Base-by-base conservation (phyloP, 1,140 invertebrate species). In the Orchestia grillus region DNA sequence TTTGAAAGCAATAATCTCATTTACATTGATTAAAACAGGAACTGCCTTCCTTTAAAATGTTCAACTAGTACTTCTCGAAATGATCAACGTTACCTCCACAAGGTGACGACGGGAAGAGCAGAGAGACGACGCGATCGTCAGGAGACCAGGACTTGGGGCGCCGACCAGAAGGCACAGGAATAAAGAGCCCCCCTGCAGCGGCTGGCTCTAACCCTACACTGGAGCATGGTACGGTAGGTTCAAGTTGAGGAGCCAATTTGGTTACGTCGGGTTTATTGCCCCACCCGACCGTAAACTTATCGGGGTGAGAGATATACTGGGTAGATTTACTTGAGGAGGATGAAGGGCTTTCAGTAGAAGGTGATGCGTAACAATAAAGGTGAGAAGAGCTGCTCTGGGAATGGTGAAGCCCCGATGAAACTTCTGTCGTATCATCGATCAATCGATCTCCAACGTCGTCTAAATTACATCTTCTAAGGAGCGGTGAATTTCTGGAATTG, bases 131-230 rank as follows among this genome's bases (percentile, higher is more conserved):
- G 23, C 98, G 98, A 97, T 98, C 98, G 96, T 97, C 97, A 0
- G 98, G 98, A 23, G 98, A 98, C 98, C 98, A 99, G 87, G 98
- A 98, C 96, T 98, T 98, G 43, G 98, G 98, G 91, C 98, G 97
- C 41, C 97, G 96, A 4, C 97, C 97, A 36, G 62, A 77, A 15
- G 62, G 62, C 28, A 77, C 62, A 15, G 62, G 36, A 77, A 77
- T 77, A 8, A 77, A 77, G 62, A 77, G 62, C 62, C 62, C 62
- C 36, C 62, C 62, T 23, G 62, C 62, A 77, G 28, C 36, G 53
- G 41, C 92, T 28, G 44, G 36, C 44, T 44, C 92, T 6, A 44
- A 40, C 8, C 43, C 43, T 42, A 15, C 40, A 40, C 6, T 45
- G 11, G 44, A n/a, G 0, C 92, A 44, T 11, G 43, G 11, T 11